A percentile compares a stretch with the other conserved stretches of the same genome.
Conservation (phyloP, 2,888 invertebrate species). For the Boloria euphrosyne region DNA sequence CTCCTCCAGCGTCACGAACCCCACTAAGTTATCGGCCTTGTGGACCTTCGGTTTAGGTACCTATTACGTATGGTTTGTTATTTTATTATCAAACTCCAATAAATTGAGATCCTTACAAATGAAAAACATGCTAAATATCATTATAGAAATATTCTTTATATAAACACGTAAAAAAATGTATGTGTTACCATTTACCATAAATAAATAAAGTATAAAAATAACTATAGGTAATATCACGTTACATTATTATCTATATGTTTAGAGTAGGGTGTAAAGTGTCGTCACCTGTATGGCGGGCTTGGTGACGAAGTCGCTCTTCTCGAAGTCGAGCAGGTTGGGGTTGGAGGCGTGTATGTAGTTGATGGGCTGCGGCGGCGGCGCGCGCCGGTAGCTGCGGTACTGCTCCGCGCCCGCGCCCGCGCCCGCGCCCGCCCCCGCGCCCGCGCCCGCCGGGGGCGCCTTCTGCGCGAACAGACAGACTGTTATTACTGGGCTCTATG, state of each 20-base stretch:
- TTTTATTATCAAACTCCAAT: background rate
- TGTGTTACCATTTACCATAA: no score
- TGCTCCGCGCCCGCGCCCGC: constrained; percentile 75
- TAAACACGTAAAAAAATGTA: no score
- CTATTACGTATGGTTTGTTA: constrained; percentile 20
- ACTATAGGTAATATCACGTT: no score
- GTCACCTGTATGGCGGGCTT: constrained; percentile 54
- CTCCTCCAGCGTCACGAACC: constrained; percentile 89
- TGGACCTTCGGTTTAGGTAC: constrained; percentile 40
- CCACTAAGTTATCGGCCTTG: constrained; percentile 81
- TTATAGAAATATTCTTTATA: no score
- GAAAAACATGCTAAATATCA: no score
- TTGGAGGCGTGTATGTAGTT: constrained; percentile 88
- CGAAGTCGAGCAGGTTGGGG: constrained; percentile 86
- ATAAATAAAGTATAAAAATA: no score
- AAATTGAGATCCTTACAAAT: no score
- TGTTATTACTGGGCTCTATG: no score
- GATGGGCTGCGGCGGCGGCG: constrained; percentile 69
- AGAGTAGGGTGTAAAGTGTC: background rate
- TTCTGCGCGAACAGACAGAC: no score
- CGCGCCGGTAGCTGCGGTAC: constrained; percentile 63
- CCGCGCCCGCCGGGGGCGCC: no score
- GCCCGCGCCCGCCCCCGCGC: no score
- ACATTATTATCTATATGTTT: background rate
- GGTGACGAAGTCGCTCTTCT: constrained; percentile 71